These are phyloP conservation scores for Lindbergichthys nudifrons DNA, from an alignment of 2,797 vertebrate species.

Conservation along the genomic window DNA sequence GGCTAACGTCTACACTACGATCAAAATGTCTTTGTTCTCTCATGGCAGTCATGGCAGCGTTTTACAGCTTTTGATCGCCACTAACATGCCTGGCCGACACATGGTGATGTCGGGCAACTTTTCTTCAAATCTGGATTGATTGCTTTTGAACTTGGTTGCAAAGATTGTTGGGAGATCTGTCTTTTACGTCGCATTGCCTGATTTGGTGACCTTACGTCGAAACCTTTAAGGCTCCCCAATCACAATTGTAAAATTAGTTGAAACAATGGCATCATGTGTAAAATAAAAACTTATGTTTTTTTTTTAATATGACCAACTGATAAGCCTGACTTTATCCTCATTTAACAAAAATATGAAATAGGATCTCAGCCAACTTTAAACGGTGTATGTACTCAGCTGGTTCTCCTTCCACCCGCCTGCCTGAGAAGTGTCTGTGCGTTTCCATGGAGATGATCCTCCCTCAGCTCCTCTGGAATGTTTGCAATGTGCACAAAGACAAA, in stretches of 20 bases:
- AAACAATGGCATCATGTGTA: neutral
- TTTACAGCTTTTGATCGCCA: neutral
- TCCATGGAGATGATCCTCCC: constrained; percentile 81
- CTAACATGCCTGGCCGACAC: neutral
- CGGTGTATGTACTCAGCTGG: constrained; percentile 78
- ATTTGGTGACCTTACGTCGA: neutral
- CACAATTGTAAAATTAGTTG: neutral
- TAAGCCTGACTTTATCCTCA: constrained; percentile 4
- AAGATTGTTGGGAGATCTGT: too few relatives aligned
- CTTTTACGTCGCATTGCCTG: too few relatives aligned
- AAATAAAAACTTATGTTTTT: neutral
- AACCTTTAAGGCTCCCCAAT: neutral
- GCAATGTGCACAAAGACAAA: constrained; percentile 72
- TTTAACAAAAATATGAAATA: constrained; percentile 13
- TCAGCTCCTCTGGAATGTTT: constrained; percentile 82
- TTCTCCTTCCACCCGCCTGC: constrained; percentile 55
- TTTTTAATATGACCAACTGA: neutral
- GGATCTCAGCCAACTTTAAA: constrained; percentile 26
- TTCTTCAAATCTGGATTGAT: neutral
- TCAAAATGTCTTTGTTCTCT: too few relatives aligned
- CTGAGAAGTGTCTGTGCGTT: constrained; percentile 53
- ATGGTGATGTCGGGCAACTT: neutral
- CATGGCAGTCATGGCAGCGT: neutral
- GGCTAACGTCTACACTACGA: too few relatives aligned
- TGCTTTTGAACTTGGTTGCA: too few relatives aligned